These are phyloP conservation scores for Heliconius charithonia DNA, from an alignment of 2,888 invertebrate genomes.

Conservation along the genomic window DNA sequence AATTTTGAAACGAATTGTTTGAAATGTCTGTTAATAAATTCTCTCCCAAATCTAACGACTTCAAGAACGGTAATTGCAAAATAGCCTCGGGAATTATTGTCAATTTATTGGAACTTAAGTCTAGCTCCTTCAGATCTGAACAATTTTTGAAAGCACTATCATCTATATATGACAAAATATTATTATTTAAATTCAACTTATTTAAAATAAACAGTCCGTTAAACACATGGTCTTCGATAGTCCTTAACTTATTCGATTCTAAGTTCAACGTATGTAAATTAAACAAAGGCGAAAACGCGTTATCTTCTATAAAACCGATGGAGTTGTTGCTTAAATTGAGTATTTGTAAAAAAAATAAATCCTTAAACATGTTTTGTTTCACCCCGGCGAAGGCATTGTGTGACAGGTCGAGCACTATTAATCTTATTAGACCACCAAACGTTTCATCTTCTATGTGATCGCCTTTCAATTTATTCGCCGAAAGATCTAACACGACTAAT, in stretches of 20 bases:
- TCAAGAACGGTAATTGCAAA: conserved; percentile 91
- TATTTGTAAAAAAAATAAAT: conserved; percentile 93
- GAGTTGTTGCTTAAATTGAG: conserved; percentile 93
- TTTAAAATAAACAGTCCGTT: conserved; percentile 93
- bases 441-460: conserved; percentile 94
- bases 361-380: conserved; percentile 92
- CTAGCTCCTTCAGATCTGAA: conserved; percentile 93
- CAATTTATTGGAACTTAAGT: conserved; percentile 93
- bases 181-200: conserved; percentile 92
- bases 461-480: conserved; percentile 92
- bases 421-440: conserved; percentile 92
- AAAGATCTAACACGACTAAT: conserved; percentile 92
- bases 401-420: conserved; percentile 93
- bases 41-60: conserved; percentile 95
- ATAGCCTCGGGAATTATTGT: conserved; percentile 92
- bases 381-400: conserved; percentile 92
- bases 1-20: conserved; percentile 92
- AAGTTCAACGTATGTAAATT: conserved; percentile 95
- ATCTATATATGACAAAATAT: conserved; percentile 90
- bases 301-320: conserved; percentile 92
- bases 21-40: conserved; percentile 93
- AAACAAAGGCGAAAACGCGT: conserved; percentile 93
- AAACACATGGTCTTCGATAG: conserved; percentile 91
- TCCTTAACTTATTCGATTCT: conserved; percentile 92
- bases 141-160: conserved; percentile 93